Conservation (phyloP, 2,797 vertebrate species). For the Fundulus diaphanus region DNA sequence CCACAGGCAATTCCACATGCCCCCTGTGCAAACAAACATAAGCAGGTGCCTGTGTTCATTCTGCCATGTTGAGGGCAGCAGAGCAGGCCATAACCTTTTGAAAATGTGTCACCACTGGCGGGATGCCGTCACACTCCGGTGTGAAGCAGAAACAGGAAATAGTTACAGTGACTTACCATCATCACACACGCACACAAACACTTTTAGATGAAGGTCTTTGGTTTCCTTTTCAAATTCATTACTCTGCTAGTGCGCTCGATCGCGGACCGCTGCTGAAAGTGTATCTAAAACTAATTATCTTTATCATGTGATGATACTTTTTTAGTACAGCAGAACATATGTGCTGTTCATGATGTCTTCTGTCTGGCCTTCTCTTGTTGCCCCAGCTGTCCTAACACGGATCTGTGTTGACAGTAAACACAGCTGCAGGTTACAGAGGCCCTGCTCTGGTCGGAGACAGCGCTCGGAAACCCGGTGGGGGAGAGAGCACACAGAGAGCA, state of each 20-base stretch:
- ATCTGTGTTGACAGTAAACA: conserved; percentile 86
- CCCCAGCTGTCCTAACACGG: conserved; percentile 85
- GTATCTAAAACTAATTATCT: conserved; percentile 19
- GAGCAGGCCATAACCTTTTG: conserved; percentile 69
- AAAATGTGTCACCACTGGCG: conserved; percentile 62
- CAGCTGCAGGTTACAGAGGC: conserved; percentile 85
- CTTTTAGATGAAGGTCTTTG: conserved; percentile 9
- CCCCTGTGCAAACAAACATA: conserved; percentile 41
- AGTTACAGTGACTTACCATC: conserved; percentile 11
- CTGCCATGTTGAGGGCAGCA: conserved; percentile 47
- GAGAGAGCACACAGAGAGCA: conserved; percentile 50
- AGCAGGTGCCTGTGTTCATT: conserved; percentile 33
- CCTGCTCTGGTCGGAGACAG: conserved; percentile 75
- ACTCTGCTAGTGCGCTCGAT: conserved; percentile 16
- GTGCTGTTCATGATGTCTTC: conserved; percentile 62
- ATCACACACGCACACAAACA: conserved; percentile 15
- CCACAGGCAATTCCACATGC: conserved; percentile 24
- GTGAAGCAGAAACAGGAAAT: conserved; percentile 44
- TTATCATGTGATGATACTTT: conserved; percentile 32
- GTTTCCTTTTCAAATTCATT: conserved; percentile 9
- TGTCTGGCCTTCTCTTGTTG: conserved; percentile 81
- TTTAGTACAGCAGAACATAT: conserved; percentile 32
- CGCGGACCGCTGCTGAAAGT: conserved; percentile 7
- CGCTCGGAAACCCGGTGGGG: conserved; percentile 67
- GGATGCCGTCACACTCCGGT: conserved; percentile 58